These are phyloP conservation scores for Cheilosia variabilis DNA, from an alignment of 2,888 invertebrate species.

Conservation along the genomic window DNA sequence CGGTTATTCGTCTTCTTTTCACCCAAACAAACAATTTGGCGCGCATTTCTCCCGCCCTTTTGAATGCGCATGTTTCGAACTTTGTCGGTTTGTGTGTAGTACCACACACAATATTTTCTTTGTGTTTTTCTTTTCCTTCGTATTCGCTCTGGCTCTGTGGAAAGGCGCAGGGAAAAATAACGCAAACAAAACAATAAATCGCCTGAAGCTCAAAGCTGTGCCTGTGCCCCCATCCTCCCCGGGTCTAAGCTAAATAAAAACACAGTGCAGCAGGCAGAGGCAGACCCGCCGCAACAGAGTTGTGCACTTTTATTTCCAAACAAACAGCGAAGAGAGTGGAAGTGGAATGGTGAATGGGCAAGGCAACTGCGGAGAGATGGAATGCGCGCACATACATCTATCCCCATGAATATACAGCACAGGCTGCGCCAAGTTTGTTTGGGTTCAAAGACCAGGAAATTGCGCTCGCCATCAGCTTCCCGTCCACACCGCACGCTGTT, in stretches of 20 bases:
- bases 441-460: conserved; percentile 78
- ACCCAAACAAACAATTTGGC: conserved; percentile 76
- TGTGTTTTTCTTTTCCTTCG: conserved; percentile 45
- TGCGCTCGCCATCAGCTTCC: conserved; percentile 59
- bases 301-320: conserved; percentile 56
- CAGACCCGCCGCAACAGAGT: conserved; percentile 13
- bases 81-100: conserved; percentile 20
- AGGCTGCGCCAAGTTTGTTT: conserved; percentile 75
- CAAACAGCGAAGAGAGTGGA: conserved; percentile 24
- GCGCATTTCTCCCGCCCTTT: conserved; percentile 78
- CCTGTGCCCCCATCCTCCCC: neutral
- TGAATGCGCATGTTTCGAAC: conserved; percentile 62
- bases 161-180: conserved; percentile 8
- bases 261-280: neutral
- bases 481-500: conserved; percentile 10
- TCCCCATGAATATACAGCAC: neutral
- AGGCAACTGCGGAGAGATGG: conserved; percentile 9
- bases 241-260: conserved; percentile 8
- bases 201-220: conserved; percentile 25
- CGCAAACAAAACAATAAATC: conserved; percentile 44
- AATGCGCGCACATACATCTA: conserved; percentile 53
- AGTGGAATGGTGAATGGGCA: neutral
- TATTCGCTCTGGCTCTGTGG: neutral
- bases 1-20: conserved; percentile 41
- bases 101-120: conserved; percentile 10